Evolutionary conservation across 2,888 invertebrate genomes (phyloP).

Genomic region (Rhamphomyia laevipes): DNA sequence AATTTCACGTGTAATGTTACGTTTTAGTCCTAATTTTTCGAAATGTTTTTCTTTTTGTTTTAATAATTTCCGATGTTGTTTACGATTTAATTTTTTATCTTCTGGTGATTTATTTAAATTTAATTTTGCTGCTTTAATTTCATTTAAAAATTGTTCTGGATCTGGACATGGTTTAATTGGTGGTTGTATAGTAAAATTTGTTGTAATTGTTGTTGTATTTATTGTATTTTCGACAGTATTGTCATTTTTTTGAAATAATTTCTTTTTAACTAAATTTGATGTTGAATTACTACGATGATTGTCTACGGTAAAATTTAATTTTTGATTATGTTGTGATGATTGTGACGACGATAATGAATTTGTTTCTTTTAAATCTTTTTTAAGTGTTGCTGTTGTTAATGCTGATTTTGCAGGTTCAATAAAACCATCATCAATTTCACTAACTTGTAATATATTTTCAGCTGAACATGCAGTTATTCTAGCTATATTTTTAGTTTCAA

Average conservation of each 20-base stretch:
- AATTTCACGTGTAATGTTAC: slow-evolving; percentile 24
- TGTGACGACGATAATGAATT: not conserved
- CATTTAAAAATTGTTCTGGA: slow-evolving; percentile 29
- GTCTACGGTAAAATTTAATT: not conserved
- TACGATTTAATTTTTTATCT: slow-evolving; percentile 35
- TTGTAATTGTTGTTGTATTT: slow-evolving; percentile 20
- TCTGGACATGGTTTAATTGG: slow-evolving; percentile 26
- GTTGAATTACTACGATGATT: not conserved
- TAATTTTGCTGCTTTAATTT: slow-evolving; percentile 31
- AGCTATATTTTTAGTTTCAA: slow-evolving; percentile 46
- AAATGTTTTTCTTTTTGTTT: slow-evolving; percentile 48
- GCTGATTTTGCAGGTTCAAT: slow-evolving; percentile 14
- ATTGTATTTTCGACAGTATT: slow-evolving; percentile 9
- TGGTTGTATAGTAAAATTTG: slow-evolving; percentile 18
- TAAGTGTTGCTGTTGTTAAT: slow-evolving; percentile 2
- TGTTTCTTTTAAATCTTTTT: slow-evolving; percentile 1
- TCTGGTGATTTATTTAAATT: slow-evolving; percentile 33
- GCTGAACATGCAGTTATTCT: slow-evolving; percentile 36
- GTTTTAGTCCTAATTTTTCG: slow-evolving; percentile 40
- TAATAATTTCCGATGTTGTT: slow-evolving; percentile 37
- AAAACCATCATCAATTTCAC: slow-evolving; percentile 7
- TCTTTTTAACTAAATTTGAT: slow-evolving; percentile 24
- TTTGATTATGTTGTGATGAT: not conserved
- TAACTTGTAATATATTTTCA: not conserved
- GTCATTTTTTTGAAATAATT: slow-evolving; percentile 24